Conservation (phyloP, 2,797 vertebrate species). For the Cirrhinus molitorella region DNA sequence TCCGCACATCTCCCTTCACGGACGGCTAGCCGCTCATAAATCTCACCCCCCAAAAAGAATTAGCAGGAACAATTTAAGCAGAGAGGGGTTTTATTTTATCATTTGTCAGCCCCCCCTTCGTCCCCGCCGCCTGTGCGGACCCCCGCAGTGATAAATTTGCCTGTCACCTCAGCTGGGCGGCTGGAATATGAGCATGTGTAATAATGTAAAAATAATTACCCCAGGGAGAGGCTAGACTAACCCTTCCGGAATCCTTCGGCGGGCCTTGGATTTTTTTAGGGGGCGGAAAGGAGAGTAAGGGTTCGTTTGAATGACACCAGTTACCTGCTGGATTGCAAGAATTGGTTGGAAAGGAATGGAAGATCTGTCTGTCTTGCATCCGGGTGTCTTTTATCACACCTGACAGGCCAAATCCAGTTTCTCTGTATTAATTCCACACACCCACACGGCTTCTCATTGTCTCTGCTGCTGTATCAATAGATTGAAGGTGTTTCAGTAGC, state of each 20-base stretch:
- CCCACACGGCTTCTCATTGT: neutral
- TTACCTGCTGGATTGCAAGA: slow-evolving; percentile 63
- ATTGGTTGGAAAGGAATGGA: slow-evolving; percentile 30
- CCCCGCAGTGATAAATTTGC: slow-evolving; percentile 85
- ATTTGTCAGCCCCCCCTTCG: slow-evolving; percentile 79
- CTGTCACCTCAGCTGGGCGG: slow-evolving; percentile 82
- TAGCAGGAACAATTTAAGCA: slow-evolving; percentile 88
- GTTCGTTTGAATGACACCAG: slow-evolving; percentile 80
- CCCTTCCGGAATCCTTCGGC: slow-evolving; percentile 62
- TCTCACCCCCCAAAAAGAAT: slow-evolving; percentile 80
- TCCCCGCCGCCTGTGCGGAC: slow-evolving; percentile 72
- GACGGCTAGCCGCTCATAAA: slow-evolving; percentile 83
- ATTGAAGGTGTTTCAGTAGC: slow-evolving; percentile 25
- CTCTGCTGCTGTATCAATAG: slow-evolving; percentile 18
- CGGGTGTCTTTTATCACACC: slow-evolving; percentile 72
- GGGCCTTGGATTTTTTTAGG: slow-evolving; percentile 53
- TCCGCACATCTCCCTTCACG: slow-evolving; percentile 70
- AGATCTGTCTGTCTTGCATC: slow-evolving; percentile 40
- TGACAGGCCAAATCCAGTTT: slow-evolving; percentile 61
- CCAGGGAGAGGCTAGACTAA: slow-evolving; percentile 77
- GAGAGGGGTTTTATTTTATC: slow-evolving; percentile 86
- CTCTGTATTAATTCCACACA: neutral
- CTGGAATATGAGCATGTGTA: slow-evolving; percentile 86
- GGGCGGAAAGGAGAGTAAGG: slow-evolving; percentile 33
- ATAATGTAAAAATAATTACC: slow-evolving; percentile 91